Evolutionary conservation across 2,113 vertebrate species (phyloP).

Genomic region (Poecilia latipinna): DNA sequence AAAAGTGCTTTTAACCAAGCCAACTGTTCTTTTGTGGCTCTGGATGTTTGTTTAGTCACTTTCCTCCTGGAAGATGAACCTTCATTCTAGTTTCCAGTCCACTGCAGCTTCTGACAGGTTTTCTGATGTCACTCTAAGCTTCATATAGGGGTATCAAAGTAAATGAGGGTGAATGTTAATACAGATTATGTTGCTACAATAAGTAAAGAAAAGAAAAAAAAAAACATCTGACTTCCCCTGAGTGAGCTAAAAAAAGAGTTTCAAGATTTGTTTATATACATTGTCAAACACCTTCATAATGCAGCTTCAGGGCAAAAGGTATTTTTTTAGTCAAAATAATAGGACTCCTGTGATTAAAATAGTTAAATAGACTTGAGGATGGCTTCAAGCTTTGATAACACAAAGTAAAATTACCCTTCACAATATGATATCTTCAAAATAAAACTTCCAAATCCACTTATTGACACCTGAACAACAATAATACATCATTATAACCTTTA

Average conservation of each 20-base stretch:
- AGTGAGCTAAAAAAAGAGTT: background rate
- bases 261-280: background rate
- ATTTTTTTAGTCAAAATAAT: background rate
- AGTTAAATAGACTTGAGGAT: background rate
- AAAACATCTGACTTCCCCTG: background rate
- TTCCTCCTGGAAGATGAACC: too few relatives aligned
- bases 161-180: too few relatives aligned
- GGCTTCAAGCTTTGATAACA: conserved; percentile 7
- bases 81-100: too few relatives aligned
- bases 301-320: background rate
- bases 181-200: too few relatives aligned
- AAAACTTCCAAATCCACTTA: conserved; percentile 7
- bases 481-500: conserved; percentile 6
- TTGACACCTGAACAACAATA: conserved; percentile 17
- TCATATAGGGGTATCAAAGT: too few relatives aligned
- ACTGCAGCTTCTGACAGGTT: too few relatives aligned
- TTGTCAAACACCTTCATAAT: background rate
- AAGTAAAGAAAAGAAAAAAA: background rate
- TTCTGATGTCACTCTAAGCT: too few relatives aligned
- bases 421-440: background rate
- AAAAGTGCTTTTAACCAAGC: too few relatives aligned
- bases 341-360: conserved; percentile 6
- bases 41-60: too few relatives aligned
- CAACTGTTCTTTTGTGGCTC: too few relatives aligned
- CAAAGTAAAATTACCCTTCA: conserved; percentile 5